A percentile compares a stretch with the other conserved stretches of the same genome.
Conservation (phyloP, 2,113 vertebrate genomes). For the Pseudopodoces humilis region DNA sequence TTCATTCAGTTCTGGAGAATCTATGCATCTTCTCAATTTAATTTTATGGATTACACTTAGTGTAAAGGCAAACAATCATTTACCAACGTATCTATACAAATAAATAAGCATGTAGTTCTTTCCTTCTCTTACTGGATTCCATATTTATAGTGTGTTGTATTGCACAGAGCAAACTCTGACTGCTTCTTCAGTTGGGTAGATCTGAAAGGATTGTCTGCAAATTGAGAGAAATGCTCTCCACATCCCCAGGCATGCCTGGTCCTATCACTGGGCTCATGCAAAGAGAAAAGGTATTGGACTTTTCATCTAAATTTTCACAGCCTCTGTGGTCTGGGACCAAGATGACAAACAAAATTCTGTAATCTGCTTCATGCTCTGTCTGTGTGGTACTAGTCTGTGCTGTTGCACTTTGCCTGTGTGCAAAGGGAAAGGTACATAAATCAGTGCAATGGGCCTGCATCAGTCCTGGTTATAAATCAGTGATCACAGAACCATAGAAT, state of each 20-base stretch:
- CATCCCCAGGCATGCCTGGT: background rate
- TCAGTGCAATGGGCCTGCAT: background rate
- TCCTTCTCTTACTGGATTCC: background rate
- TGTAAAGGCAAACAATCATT: background rate
- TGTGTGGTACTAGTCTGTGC: background rate
- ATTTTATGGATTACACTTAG: background rate
- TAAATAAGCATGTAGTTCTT: background rate
- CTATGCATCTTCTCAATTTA: background rate
- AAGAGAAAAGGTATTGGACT: background rate
- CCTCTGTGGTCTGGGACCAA: background rate
- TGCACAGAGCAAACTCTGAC: background rate
- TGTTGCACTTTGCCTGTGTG: background rate
- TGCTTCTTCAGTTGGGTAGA: background rate
- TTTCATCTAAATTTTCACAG: background rate
- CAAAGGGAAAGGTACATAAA: background rate
- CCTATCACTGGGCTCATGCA: rapidly evolving
- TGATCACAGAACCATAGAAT: background rate
- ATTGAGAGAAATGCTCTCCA: background rate
- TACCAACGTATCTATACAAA: background rate
- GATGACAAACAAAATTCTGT: background rate
- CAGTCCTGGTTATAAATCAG: background rate
- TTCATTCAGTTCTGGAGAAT: background rate
- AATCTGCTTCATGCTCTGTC: background rate
- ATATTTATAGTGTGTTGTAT: background rate
- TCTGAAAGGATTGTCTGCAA: background rate